phyloP scores from a whole-genome alignment of 2,888 invertebrate genomes.

The Zaprionus obscuricornis region DNA sequence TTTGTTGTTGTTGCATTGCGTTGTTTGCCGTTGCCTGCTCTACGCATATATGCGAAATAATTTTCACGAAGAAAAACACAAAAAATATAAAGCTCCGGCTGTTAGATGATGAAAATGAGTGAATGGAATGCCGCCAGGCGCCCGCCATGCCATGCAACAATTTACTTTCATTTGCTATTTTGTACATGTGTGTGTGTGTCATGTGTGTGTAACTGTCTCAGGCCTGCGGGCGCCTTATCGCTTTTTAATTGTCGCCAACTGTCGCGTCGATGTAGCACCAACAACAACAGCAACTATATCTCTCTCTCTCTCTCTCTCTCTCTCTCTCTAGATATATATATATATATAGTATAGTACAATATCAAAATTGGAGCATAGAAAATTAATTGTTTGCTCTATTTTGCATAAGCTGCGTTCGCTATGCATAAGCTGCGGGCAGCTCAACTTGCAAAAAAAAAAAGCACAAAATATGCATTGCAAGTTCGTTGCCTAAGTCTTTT shows the following conservation, averaged over 20 bases:
- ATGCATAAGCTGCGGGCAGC: constrained; percentile 23
- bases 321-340: too few species aligned
- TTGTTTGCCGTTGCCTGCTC: constrained; percentile 16
- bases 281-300: constrained; percentile 11
- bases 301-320: too few species aligned
- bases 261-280: constrained; percentile 23
- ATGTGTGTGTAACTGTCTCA: constrained; percentile 13
- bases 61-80: constrained; percentile 45
- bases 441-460: not conserved
- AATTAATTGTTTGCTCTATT: constrained; percentile 81
- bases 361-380: constrained; percentile 82
- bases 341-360: too few species aligned
- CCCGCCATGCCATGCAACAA: constrained; percentile 60
- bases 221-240: constrained; percentile 67
- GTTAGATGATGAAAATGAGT: constrained; percentile 42
- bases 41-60: constrained; percentile 65
- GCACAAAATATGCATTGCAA: constrained; percentile 7
- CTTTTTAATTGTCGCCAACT: constrained; percentile 70
- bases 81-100: constrained; percentile 5
- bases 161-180: constrained; percentile 71
- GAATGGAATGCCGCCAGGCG: constrained; percentile 69
- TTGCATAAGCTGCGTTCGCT: constrained; percentile 79
- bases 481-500: constrained; percentile 47
- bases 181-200: not conserved
- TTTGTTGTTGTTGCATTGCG: constrained; percentile 14